phyloP scores from a whole-genome alignment of 2,113 vertebrate genomes.

The Hypanus sabinus region DNA sequence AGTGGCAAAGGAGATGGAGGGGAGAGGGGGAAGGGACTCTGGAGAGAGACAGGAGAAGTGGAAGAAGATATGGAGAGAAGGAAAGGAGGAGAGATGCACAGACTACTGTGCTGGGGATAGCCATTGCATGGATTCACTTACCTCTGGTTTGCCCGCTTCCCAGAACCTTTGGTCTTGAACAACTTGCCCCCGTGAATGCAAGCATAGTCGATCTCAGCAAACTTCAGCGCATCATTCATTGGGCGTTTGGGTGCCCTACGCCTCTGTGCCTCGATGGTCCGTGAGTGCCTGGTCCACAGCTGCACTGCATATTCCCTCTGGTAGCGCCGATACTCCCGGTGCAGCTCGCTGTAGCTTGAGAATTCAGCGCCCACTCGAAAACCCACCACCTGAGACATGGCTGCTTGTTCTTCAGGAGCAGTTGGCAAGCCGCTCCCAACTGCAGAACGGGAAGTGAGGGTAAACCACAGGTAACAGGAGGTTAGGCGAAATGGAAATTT shows the following conservation, averaged over 20 bases:
- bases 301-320: neutral
- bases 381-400: neutral
- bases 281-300: conserved; percentile 9
- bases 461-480: neutral
- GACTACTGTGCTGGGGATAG: too few species aligned
- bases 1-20: too few species aligned
- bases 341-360: neutral
- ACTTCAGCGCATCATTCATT: conserved; percentile 10
- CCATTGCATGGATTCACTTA: neutral
- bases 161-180: neutral
- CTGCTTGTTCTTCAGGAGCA: neutral
- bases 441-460: neutral
- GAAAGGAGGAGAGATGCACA: too few species aligned
- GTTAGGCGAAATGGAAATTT: neutral
- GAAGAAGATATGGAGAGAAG: too few species aligned
- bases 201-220: conserved; percentile 9
- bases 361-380: conserved; percentile 11
- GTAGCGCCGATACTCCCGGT: conserved; percentile 15
- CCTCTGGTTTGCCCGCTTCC: neutral
- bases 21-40: too few species aligned
- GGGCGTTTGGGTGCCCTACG: neutral
- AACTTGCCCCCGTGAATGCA: conserved; percentile 13
- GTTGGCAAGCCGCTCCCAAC: neutral
- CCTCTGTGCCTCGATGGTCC: conserved; percentile 13
- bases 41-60: too few species aligned